Conservation (phyloP, 1,140 invertebrate genomes). For the Pygmarrhopalites habei region DNA sequence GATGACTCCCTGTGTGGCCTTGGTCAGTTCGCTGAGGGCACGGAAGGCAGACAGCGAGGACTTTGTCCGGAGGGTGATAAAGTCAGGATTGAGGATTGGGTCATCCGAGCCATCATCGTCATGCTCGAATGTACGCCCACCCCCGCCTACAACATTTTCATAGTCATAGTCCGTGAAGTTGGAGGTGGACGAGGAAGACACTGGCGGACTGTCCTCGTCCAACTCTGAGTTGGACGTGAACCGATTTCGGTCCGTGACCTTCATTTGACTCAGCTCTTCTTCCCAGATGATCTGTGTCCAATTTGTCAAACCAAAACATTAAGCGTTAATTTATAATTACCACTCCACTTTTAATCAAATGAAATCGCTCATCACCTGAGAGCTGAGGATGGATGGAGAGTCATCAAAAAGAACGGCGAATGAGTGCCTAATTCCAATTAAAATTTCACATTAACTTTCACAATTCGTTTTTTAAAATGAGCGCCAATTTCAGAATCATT, state of each 20-base stretch:
- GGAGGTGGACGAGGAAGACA: slow-evolving; percentile 5
- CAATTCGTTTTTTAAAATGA: too few species aligned
- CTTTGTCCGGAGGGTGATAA: slow-evolving; percentile 23
- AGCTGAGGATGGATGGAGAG: slow-evolving; percentile 24
- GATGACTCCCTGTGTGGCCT: slow-evolving; percentile 39
- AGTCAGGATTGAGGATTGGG: slow-evolving; percentile 32
- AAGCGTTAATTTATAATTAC: too few species aligned
- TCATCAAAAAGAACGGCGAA: slow-evolving; percentile 41
- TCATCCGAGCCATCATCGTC: slow-evolving; percentile 16
- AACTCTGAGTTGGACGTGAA: slow-evolving; percentile 10
- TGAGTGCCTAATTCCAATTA: too few species aligned
- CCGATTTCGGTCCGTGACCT: not conserved
- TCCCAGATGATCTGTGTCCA: slow-evolving; percentile 33
- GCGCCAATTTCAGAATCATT: too few species aligned
- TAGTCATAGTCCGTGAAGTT: slow-evolving; percentile 26
- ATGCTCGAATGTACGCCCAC: not conserved
- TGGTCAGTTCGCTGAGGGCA: slow-evolving; percentile 36
- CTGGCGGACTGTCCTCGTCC: not conserved
- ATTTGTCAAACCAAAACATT: too few species aligned
- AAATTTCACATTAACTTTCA: too few species aligned
- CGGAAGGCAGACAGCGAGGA: slow-evolving; percentile 31
- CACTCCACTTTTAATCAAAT: too few species aligned
- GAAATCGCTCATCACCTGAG: too few species aligned
- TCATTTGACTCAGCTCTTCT: slow-evolving; percentile 32
- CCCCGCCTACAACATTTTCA: slow-evolving; percentile 8